Conservation (phyloP, 2,888 invertebrate species). For the Acholoe squamosa region DNA sequence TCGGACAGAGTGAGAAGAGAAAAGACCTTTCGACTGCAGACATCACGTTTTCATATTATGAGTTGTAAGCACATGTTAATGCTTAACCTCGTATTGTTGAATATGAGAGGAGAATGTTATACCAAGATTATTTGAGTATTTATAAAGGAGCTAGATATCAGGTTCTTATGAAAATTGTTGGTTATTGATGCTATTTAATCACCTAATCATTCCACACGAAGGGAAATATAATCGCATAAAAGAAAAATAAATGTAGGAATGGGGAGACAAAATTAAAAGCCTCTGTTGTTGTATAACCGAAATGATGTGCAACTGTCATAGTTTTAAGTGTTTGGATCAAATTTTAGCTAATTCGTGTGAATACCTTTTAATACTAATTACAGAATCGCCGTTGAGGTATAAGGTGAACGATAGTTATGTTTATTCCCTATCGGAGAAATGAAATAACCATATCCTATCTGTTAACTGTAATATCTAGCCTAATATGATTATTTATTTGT, state of each 20-base stretch:
- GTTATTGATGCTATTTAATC: conserved; percentile 47
- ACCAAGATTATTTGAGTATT: background rate
- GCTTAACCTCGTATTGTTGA: background rate
- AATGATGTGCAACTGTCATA: too few relatives aligned
- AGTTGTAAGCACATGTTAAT: background rate
- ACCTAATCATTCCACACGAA: conserved; percentile 47
- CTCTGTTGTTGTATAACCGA: background rate
- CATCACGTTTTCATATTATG: conserved; percentile 3
- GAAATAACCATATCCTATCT: conserved; percentile 28
- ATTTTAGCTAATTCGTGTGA: conserved; percentile 2
- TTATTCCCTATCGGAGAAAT: background rate
- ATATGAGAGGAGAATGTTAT: background rate
- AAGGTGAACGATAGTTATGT: background rate
- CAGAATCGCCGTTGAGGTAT: background rate
- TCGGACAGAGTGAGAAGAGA: background rate
- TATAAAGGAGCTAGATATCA: background rate
- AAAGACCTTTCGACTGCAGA: conserved; percentile 39
- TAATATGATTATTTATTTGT: conserved; percentile 43
- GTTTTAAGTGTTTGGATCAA: background rate
- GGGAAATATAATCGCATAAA: background rate
- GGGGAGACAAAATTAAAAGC: background rate
- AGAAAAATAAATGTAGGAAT: background rate
- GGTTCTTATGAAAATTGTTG: conserved; percentile 16
- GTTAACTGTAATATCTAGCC: background rate
- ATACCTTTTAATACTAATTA: background rate